phyloP scores from a whole-genome alignment of 2,113 vertebrate species.

The Gallinago paraguaiae region DNA sequence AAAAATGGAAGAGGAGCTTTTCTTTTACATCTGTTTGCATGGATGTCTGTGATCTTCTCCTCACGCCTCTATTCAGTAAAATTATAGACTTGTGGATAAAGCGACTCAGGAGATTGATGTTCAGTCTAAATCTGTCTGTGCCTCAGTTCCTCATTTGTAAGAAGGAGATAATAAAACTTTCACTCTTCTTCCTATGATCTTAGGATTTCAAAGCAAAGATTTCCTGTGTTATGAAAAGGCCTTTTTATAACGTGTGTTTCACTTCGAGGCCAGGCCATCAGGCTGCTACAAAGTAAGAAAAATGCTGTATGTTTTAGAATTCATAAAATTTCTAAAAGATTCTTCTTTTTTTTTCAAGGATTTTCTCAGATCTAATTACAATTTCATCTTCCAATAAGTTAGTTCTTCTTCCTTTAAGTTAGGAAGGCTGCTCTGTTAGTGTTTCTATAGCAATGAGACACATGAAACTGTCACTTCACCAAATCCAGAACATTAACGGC shows the following conservation, averaged over 20 bases:
- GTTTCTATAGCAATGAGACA: slow-evolving; percentile 19
- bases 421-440: not conserved
- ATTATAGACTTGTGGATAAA: not conserved
- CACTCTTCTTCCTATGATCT: not conserved
- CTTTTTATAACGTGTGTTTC: not conserved
- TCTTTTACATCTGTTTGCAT: not conserved
- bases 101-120: not conserved
- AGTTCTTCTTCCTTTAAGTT: not conserved
- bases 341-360: not conserved
- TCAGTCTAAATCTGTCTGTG: not conserved
- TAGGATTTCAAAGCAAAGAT: not conserved
- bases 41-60: not conserved
- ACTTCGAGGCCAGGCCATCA: not conserved
- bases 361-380: not conserved
- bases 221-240: not conserved
- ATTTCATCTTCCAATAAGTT: not conserved
- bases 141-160: not conserved
- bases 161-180: not conserved
- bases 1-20: not conserved
- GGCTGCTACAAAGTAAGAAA: not conserved
- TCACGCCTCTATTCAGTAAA: not conserved
- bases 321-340: not conserved
- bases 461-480: not conserved
- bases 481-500: not conserved
- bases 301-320: not conserved